Conservation (phyloP, 2,888 invertebrate genomes). For the Muschampia plurimacula region DNA sequence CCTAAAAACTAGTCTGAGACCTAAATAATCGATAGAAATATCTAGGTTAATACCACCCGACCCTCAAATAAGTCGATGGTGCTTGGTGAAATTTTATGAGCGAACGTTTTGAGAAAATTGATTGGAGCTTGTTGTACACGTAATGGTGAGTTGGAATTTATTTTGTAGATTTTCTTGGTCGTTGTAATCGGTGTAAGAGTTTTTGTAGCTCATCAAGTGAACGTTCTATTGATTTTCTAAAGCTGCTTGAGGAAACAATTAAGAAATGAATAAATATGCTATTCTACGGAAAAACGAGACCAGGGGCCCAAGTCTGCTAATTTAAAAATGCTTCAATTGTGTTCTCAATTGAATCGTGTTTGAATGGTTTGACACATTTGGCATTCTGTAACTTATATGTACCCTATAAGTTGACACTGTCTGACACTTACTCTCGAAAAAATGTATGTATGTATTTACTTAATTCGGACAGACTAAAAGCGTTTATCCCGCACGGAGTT, state of each 20-base stretch:
- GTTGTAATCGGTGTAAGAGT: neutral
- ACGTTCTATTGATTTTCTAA: neutral
- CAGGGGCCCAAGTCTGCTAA: no score
- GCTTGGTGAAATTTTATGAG: slow-evolving; percentile 27
- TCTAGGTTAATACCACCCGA: slow-evolving; percentile 21
- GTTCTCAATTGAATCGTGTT: no score
- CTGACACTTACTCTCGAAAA: no score
- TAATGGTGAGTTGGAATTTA: slow-evolving; percentile 21
- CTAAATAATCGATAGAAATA: slow-evolving; percentile 32
- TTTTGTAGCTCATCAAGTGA: neutral
- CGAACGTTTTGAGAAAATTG: slow-evolving; percentile 32
- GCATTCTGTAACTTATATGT: no score
- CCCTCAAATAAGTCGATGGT: slow-evolving; percentile 21
- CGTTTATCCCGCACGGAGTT: no score
- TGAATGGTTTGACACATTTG: no score
- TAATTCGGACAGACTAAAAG: no score
- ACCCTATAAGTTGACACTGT: no score
- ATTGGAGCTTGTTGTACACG: slow-evolving; percentile 15
- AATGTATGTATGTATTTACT: no score
- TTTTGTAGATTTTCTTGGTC: slow-evolving; percentile 11
- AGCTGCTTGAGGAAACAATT: neutral
- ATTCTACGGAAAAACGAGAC: neutral
- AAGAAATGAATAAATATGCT: neutral
- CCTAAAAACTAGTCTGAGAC: slow-evolving; percentile 22
- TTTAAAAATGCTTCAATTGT: no score